phyloP scores from a whole-genome alignment of 2,797 vertebrate species.

The Heliangelus exortis region DNA sequence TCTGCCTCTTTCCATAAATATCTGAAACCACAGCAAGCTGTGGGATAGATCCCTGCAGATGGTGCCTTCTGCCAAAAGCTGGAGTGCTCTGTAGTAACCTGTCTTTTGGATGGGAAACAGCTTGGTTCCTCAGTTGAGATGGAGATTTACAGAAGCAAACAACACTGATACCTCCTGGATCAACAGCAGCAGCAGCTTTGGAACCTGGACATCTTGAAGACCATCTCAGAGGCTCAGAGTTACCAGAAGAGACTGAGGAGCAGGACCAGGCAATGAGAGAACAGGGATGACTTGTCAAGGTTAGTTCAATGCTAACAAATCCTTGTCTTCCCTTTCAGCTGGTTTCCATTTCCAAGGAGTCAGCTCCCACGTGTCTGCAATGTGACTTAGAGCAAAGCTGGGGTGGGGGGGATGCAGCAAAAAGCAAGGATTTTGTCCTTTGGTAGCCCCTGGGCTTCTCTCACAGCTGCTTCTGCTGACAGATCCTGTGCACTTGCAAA shows the following conservation, averaged over 20 bases:
- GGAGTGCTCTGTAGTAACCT: background rate
- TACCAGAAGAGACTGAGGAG: background rate
- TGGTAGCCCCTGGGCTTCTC: conserved; percentile 67
- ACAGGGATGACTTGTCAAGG: conserved; percentile 51
- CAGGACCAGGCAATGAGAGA: background rate
- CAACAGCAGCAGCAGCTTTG: background rate
- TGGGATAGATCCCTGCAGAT: background rate
- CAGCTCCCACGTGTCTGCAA: conserved; percentile 64
- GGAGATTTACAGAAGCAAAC: background rate
- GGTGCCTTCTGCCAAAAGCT: background rate
- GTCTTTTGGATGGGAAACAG: background rate
- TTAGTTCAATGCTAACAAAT: conserved; percentile 29
- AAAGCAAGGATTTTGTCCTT: conserved; percentile 27
- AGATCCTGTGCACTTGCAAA: background rate
- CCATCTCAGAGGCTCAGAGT: background rate
- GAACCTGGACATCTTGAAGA: background rate
- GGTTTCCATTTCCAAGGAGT: conserved; percentile 76
- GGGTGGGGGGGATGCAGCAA: background rate
- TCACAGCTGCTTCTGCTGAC: conserved; percentile 67
- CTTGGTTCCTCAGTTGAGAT: background rate
- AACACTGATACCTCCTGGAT: background rate
- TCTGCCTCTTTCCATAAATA: conserved; percentile 1
- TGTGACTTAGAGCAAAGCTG: conserved; percentile 48
- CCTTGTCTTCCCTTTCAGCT: background rate
- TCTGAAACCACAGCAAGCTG: background rate